Evolutionary conservation across 92 coral and sea anemone species (phyloP).

Genomic region (Parazoanthus atlanticus): DNA sequence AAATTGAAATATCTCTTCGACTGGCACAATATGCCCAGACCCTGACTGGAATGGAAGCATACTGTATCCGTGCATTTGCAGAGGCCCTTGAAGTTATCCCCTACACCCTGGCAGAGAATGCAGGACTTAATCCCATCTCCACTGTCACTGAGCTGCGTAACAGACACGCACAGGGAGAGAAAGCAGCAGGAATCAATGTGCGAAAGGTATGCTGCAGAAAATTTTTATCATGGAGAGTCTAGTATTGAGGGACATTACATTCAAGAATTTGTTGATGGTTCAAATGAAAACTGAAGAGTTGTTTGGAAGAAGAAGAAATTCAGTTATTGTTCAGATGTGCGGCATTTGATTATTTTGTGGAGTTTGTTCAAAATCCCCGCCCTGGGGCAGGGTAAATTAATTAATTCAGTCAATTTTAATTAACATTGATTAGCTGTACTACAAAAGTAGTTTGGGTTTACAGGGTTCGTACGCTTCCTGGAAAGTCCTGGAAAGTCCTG

Average conservation of each 20-base stretch:
- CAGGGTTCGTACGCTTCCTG: too few relatives aligned
- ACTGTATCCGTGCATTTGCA: conserved; percentile 94
- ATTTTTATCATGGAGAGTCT: background rate
- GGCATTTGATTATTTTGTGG: too few relatives aligned
- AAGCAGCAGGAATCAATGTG: conserved; percentile 93
- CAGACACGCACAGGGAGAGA: conserved; percentile 94
- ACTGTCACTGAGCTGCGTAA: conserved; percentile 95
- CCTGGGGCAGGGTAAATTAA: too few relatives aligned
- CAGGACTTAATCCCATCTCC: conserved; percentile 95
- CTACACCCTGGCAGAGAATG: conserved; percentile 94
- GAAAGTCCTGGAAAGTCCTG: too few relatives aligned
- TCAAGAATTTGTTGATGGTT: background rate
- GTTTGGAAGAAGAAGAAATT: background rate
- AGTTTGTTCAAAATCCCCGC: too few relatives aligned
- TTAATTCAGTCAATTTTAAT: too few relatives aligned
- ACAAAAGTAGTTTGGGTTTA: too few relatives aligned
- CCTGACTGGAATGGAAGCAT: conserved; percentile 92
- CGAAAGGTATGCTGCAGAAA: conserved; percentile 73
- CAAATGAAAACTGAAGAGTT: background rate
- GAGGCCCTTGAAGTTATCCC: conserved; percentile 95
- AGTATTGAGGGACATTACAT: background rate
- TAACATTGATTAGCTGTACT: too few relatives aligned
- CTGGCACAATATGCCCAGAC: conserved; percentile 91
- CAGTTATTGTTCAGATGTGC: too few relatives aligned
- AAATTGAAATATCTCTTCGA: conserved; percentile 87